A percentile compares a stretch with the other conserved stretches of the same genome.
phyloP scores from a whole-genome alignment of 2,113 vertebrate genomes.

The Origma solitaria region DNA sequence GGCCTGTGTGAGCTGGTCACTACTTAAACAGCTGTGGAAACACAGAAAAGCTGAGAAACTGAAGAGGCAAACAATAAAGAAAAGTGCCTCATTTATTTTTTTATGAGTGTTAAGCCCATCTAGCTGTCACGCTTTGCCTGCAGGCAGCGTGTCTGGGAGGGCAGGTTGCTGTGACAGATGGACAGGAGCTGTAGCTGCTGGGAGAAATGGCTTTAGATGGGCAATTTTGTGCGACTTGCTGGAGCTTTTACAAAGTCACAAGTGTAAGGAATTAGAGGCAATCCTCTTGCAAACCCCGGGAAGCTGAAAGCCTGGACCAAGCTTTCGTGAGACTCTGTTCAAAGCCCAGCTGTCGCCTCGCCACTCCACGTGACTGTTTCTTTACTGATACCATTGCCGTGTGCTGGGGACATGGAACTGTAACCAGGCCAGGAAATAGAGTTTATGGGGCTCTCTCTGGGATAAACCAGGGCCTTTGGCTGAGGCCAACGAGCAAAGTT shows the following conservation, averaged over 20 bases:
- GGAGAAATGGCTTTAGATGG: neutral
- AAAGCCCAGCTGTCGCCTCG: rapidly evolving
- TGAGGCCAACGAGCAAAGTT: neutral
- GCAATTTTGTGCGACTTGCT: neutral
- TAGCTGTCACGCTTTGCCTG: neutral
- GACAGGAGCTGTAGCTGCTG: neutral
- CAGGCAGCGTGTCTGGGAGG: neutral
- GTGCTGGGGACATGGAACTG: rapidly evolving
- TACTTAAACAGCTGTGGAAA: neutral
- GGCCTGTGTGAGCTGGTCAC: neutral
- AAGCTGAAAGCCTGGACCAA: neutral
- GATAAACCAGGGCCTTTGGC: neutral
- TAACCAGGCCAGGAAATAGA: rapidly evolving
- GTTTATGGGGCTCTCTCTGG: neutral
- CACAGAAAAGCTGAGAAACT: neutral
- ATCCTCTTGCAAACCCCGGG: neutral
- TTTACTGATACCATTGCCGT: rapidly evolving
- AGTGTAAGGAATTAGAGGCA: neutral
- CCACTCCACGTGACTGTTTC: rapidly evolving
- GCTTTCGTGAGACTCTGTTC: neutral
- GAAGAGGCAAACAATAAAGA: neutral
- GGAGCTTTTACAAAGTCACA: neutral
- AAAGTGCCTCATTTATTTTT: neutral
- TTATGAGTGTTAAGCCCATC: neutral
- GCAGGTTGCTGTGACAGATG: neutral